These are phyloP conservation scores for Microcebus griseorufus DNA, from an alignment of 2,113 vertebrate species.

Conservation along the genomic window DNA sequence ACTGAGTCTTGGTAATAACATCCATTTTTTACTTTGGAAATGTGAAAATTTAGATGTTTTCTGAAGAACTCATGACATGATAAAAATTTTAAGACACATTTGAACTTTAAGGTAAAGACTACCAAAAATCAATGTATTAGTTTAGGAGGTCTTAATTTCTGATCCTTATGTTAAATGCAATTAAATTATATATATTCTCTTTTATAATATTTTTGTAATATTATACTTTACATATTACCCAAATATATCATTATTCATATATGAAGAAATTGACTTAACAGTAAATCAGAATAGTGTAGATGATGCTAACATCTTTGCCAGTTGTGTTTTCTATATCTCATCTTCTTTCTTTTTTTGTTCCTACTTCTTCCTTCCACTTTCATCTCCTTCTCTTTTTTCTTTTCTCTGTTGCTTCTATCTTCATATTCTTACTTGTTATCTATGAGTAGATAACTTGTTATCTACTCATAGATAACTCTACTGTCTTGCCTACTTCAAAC, in stretches of 20 bases:
- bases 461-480: no score
- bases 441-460: not conserved
- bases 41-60: not conserved
- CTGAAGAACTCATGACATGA: not conserved
- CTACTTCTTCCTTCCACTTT: not conserved
- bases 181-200: not conserved
- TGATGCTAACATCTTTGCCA: not conserved
- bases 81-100: not conserved
- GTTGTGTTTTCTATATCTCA: not conserved
- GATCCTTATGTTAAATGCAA: not conserved
- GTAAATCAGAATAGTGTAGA: not conserved
- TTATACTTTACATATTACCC: not conserved
- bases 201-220: not conserved
- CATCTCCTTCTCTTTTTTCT: not conserved
- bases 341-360: not conserved
- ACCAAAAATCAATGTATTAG: not conserved
- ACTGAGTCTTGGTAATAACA: not conserved
- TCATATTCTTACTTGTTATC: not conserved
- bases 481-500: not conserved
- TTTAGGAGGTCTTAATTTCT: not conserved
- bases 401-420: not conserved
- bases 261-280: not conserved
- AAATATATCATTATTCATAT: not conserved
- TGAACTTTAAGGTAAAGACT: not conserved
- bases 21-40: not conserved